These are phyloP conservation scores for Synanthedon vespiformis DNA, from an alignment of 2,888 invertebrate species.

Conservation along the genomic window DNA sequence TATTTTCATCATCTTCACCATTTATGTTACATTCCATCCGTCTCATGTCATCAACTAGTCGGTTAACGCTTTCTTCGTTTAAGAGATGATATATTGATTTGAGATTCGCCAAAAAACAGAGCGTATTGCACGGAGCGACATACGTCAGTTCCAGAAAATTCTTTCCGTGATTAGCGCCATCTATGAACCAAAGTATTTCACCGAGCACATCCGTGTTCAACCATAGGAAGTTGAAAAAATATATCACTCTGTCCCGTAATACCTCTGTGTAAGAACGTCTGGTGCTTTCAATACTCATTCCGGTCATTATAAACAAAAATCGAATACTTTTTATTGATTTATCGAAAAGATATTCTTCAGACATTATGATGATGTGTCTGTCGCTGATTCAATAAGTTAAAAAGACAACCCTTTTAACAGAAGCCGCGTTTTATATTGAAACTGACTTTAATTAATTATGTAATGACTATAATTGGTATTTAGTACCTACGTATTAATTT, in stretches of 20 bases:
- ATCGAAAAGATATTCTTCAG: conserved; percentile 12
- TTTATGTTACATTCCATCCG: conserved; percentile 1
- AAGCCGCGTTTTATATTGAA: background rate
- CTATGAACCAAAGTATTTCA: conserved; percentile 22
- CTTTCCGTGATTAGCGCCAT: conserved; percentile 18
- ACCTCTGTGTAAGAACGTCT: conserved; percentile 8
- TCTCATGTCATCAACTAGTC: conserved; percentile 1
- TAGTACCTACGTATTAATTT: background rate
- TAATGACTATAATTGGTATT: background rate
- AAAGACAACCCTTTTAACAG: background rate
- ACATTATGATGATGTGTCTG: background rate
- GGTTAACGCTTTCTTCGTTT: conserved; percentile 1
- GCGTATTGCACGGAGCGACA: conserved; percentile 5
- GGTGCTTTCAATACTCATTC: conserved; percentile 8
- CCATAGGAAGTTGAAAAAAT: conserved; percentile 25
- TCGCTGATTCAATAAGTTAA: background rate
- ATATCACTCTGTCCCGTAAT: conserved; percentile 14
- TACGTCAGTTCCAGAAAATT: conserved; percentile 16
- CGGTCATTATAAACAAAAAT: conserved; percentile 2
- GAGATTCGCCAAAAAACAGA: conserved; percentile 4
- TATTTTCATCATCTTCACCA: background rate
- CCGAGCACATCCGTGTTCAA: conserved; percentile 23
- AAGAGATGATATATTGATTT: conserved; percentile 3
- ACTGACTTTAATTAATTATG: background rate
- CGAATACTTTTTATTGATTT: conserved; percentile 21